Evolutionary conservation across 1,140 invertebrate species (phyloP), one percentile per base, ranked within the genome.

Genomic region (Battus philenor): DNA sequence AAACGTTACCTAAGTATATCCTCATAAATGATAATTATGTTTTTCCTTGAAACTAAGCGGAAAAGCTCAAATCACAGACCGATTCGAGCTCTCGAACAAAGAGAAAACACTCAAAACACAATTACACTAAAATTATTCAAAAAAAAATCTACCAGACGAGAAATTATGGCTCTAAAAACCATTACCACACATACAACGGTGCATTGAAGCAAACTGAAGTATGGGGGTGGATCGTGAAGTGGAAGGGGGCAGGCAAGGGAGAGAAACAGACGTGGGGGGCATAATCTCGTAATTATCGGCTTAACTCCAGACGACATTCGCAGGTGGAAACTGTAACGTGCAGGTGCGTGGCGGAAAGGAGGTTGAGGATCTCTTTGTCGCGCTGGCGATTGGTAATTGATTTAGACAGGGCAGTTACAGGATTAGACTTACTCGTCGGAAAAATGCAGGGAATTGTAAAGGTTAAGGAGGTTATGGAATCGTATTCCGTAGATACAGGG

Each of bases 221-320:
- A 44, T 53, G 54, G 56, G n/a, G 61, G 59, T 50, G 50, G 48
- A 17, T 43, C 22, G 26, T 54, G 55, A 54, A 64, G 60, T 54
- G 50, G 49, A 26, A 61, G 66, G 55, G 59, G 58, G 47, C 47
- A 45, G 54, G 46, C 36, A 46, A 47, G 60, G 59, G 57, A n/a
- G n/a, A n/a, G 62, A 50, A 45, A 44, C 54, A 72, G 68, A 67
- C 59, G 46, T 36, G 59, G 71, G 71, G 66, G 70, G 63, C 44
- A 63, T 77, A 80, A 80, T 80, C 76, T 70, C 46, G 59, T 80
- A 80, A 80, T 80, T 80, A 80, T 80, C 76, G 61, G 69, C 73
- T 80, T 80, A 80, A 68, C 69, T 71, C 68, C 53, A 77, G 71
- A 74, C 69, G 69, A 73, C 73, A 72, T 75, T 74, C 58, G 72